Percentiles rank a stretch among this genome's conserved stretches.
These are phyloP conservation scores for Phoeniculus purpureus DNA, from an alignment of 2,797 vertebrate genomes.

Conservation along the genomic window DNA sequence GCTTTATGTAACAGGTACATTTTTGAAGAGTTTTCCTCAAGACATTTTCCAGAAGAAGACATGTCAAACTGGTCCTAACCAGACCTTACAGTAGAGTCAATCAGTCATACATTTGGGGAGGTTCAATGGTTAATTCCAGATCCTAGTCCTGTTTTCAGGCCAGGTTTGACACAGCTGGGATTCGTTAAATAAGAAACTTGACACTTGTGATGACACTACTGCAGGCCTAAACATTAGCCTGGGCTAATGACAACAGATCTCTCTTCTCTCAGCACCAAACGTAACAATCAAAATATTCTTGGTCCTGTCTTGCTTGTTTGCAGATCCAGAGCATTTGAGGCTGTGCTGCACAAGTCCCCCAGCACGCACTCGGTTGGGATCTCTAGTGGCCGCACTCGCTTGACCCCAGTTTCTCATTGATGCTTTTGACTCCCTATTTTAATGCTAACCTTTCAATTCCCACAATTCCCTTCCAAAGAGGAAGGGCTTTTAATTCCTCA, in stretches of 20 bases:
- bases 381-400: neutral
- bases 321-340: neutral
- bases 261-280: constrained; percentile 9
- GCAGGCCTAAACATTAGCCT: neutral
- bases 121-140: constrained; percentile 37
- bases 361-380: neutral
- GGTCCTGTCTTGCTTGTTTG: neutral
- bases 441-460: neutral
- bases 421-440: neutral
- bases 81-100: neutral
- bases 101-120: neutral
- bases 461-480: neutral
- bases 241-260: constrained; percentile 5
- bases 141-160: constrained; percentile 15
- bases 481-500: constrained; percentile 21
- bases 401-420: neutral
- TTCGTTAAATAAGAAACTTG: constrained; percentile 51
- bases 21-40: neutral
- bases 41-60: constrained; percentile 38
- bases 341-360: neutral
- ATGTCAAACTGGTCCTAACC: constrained; percentile 15
- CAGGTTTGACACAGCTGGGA: constrained; percentile 46
- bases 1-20: neutral
- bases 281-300: neutral
- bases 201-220: constrained; percentile 17